These are phyloP conservation scores for Cricetomys ansorgei DNA, from an alignment of 2,113 vertebrate species.

Conservation along the genomic window DNA sequence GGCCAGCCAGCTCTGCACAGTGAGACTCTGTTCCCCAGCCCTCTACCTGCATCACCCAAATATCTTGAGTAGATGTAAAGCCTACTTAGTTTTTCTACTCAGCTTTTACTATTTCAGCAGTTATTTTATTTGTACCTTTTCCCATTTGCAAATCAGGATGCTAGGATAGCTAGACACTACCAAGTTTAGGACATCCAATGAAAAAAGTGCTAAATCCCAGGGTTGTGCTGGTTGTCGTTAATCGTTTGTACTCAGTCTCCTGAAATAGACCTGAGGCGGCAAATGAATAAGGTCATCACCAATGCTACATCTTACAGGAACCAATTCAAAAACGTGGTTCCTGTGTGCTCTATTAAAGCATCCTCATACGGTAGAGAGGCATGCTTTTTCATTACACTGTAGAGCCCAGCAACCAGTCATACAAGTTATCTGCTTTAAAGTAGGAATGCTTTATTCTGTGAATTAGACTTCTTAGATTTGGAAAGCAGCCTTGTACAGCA, in stretches of 20 bases:
- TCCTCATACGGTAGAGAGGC: not conserved
- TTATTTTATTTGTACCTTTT: slow-evolving; percentile 44
- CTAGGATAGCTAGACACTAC: not conserved
- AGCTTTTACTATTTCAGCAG: slow-evolving; percentile 26
- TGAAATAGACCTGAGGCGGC: not conserved
- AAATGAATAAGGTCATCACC: not conserved
- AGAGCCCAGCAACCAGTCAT: not conserved
- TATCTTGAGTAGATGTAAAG: not conserved
- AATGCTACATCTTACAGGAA: not conserved
- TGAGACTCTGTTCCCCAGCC: not conserved
- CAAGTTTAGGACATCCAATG: not conserved
- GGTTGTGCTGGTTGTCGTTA: not conserved
- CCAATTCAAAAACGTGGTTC: not conserved
- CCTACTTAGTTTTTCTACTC: not conserved
- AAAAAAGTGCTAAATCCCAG: not conserved
- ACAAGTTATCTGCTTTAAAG: slow-evolving; percentile 18
- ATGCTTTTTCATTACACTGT: slow-evolving; percentile 20
- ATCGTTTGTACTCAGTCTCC: not conserved
- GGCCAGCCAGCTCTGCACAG: not conserved
- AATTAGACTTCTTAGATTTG: slow-evolving; percentile 39
- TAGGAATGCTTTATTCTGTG: slow-evolving; percentile 47
- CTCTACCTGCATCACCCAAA: not conserved
- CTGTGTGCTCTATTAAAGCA: slow-evolving; percentile 17
- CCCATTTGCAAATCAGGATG: not conserved
- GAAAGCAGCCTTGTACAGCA: not conserved